Conservation (phyloP, 2,113 vertebrate genomes). For the Chaenogobius annularis region DNA sequence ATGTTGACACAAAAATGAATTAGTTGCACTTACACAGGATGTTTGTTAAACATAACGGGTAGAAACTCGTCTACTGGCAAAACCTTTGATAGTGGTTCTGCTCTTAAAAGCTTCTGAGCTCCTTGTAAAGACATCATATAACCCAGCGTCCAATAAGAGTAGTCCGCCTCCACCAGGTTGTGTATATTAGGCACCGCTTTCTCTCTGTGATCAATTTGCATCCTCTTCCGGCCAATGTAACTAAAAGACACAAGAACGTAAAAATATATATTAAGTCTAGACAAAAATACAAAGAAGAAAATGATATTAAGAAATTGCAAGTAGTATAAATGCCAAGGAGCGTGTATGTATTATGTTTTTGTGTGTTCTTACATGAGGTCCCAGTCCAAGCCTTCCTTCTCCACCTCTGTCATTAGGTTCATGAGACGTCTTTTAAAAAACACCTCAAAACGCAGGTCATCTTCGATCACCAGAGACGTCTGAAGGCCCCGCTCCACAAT, state of each 20-base stretch:
- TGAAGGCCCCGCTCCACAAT: conserved; percentile 77
- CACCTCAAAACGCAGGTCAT: conserved; percentile 90
- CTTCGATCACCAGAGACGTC: conserved; percentile 86
- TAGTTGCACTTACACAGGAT: conserved; percentile 85
- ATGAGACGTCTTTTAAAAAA: conserved; percentile 90
- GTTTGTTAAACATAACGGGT: conserved; percentile 91
- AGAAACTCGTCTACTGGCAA: conserved; percentile 93
- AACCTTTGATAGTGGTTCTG: conserved; percentile 82
- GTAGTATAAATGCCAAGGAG: background rate
- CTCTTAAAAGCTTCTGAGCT: conserved; percentile 85
- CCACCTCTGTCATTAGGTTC: conserved; percentile 86
- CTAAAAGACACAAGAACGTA: conserved; percentile 57
- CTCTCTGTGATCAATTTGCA: conserved; percentile 90
- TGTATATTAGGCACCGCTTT: conserved; percentile 85
- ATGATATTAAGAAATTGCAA: no score
- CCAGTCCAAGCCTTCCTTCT: conserved; percentile 81
- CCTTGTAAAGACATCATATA: conserved; percentile 88
- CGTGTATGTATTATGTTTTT: background rate
- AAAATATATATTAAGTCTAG: background rate
- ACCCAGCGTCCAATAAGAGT: conserved; percentile 92
- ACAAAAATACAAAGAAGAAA: background rate
- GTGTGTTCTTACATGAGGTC: conserved; percentile 83
- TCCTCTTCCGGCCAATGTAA: conserved; percentile 91
- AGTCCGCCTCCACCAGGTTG: conserved; percentile 89
- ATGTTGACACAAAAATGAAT: background rate